Conservation (phyloP, 1,140 invertebrate genomes). For the Dolichoris vasculosae region DNA sequence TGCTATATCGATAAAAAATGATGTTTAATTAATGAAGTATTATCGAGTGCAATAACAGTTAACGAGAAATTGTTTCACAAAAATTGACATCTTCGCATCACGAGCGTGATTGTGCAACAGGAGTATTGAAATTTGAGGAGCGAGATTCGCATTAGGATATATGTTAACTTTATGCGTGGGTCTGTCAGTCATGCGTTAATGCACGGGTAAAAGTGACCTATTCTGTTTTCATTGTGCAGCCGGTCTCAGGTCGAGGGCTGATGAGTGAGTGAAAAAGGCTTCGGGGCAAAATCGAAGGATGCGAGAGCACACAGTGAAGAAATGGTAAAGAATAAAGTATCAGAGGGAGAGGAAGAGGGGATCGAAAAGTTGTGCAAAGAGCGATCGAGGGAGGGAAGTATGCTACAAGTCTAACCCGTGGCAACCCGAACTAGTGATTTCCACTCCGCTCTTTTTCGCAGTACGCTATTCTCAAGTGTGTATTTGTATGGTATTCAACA, state of each 20-base stretch:
- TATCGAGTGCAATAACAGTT: too few species aligned
- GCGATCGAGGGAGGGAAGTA: slow-evolving; percentile 57
- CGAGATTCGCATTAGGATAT: neutral
- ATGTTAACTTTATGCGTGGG: slow-evolving; percentile 65
- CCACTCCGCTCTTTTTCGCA: slow-evolving; percentile 58
- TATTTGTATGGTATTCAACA: too few species aligned
- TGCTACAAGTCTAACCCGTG: slow-evolving; percentile 68
- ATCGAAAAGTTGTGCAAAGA: slow-evolving; percentile 43
- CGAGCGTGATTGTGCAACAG: slow-evolving; percentile 54
- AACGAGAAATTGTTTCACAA: too few species aligned
- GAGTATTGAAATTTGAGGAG: slow-evolving; percentile 56
- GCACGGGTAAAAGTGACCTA: slow-evolving; percentile 66
- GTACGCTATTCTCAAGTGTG: neutral
- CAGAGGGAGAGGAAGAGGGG: slow-evolving; percentile 47
- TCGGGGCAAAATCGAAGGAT: slow-evolving; percentile 50
- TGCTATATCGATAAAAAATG: too few species aligned
- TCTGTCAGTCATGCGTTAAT: slow-evolving; percentile 58
- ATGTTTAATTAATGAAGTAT: too few species aligned
- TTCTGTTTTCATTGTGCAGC: slow-evolving; percentile 67
- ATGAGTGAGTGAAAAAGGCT: slow-evolving; percentile 54
- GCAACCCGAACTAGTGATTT: slow-evolving; percentile 58
- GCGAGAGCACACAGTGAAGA: slow-evolving; percentile 54
- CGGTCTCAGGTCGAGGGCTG: slow-evolving; percentile 66
- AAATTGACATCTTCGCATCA: neutral
- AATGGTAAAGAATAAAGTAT: slow-evolving; percentile 38